Evolutionary conservation across 1,140 invertebrate genomes (phyloP).

Genomic region (Bombus consobrinus): DNA sequence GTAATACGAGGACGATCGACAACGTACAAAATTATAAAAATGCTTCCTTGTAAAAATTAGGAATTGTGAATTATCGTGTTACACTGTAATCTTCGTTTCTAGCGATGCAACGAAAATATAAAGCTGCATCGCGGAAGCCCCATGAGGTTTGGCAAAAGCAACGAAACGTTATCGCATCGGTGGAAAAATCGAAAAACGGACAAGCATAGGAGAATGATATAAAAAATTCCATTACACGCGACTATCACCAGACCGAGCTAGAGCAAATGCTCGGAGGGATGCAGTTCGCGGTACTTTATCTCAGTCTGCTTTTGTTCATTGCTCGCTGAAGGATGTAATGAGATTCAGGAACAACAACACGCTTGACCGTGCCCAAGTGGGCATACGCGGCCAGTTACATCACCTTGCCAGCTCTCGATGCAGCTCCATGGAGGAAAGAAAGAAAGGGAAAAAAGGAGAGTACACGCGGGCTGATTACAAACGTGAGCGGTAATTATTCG

Average conservation of each 20-base stretch:
- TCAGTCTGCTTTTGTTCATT: conserved; percentile 6
- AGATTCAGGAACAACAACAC: conserved; percentile 1
- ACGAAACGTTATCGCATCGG: neutral
- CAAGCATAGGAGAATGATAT: no score
- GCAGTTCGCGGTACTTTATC: conserved; percentile 14
- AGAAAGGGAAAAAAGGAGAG: neutral
- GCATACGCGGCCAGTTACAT: neutral
- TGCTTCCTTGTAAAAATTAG: no score
- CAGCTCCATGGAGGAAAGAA: neutral
- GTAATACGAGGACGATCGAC: no score
- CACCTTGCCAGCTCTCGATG: neutral
- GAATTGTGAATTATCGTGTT: no score
- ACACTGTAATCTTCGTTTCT: no score
- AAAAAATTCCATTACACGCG: neutral
- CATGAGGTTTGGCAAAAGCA: neutral
- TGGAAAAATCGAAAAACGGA: neutral
- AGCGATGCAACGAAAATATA: no score
- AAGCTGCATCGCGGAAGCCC: no score
- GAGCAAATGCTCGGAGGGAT: neutral
- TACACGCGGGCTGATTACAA: neutral
- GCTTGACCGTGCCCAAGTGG: neutral
- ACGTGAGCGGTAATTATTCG: conserved; percentile 18
- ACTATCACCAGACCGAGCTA: no score
- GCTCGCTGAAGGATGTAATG: neutral
- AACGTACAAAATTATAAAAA: no score